These are phyloP conservation scores for Vanessa atalanta DNA, from an alignment of 1,140 invertebrate genomes.

Conservation along the genomic window DNA sequence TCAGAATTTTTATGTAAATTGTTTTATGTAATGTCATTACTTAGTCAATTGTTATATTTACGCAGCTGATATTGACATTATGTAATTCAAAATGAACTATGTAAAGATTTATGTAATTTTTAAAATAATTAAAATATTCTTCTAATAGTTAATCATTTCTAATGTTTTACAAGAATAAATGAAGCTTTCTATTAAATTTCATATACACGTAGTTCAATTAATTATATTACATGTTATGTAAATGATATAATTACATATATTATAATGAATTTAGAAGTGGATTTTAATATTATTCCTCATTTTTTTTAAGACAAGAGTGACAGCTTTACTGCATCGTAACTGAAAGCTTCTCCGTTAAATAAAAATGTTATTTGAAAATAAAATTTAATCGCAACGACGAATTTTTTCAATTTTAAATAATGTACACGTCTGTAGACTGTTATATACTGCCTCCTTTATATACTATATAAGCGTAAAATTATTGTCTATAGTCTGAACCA, in stretches of 20 bases:
- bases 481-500: neutral
- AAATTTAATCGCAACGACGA: constrained; percentile 5
- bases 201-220: neutral
- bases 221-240: neutral
- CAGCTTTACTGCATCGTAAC: neutral
- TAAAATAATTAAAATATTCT: too few species aligned
- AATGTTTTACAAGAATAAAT: too few species aligned
- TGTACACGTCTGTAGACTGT: constrained; percentile 28
- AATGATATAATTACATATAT: neutral
- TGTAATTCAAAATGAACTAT: too few species aligned
- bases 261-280: too few species aligned
- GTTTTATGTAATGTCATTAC: neutral
- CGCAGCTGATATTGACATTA: too few species aligned
- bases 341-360: neutral
- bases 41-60: too few species aligned
- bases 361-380: neutral
- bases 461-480: constrained; percentile 21
- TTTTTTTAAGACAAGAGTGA: neutral
- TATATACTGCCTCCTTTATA: constrained; percentile 42
- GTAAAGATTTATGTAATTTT: too few species aligned
- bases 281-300: too few species aligned
- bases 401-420: constrained; percentile 4
- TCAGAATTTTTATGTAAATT: neutral
- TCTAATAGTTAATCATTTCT: too few species aligned
- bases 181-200: too few species aligned